Base-by-base conservation (phyloP, 2,888 invertebrate genomes). In the Calameuta idolon region DNA sequence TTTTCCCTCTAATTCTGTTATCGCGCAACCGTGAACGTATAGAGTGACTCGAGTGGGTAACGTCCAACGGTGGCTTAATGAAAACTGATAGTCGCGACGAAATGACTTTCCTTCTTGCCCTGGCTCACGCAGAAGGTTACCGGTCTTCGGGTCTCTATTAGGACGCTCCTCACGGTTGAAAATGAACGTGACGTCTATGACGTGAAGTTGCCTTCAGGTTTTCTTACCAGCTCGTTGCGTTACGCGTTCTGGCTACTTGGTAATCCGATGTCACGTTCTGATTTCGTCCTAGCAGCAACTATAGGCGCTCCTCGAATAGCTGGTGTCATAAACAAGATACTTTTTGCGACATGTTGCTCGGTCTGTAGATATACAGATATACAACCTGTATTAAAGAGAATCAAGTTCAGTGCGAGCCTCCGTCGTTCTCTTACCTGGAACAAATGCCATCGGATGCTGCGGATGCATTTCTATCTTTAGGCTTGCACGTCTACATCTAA, bases 161-260 rank as follows among this genome's bases (percentile, higher is more conserved):
- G 78, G 79, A 89, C 88, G 84, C 89, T 77, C 74, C 73, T 85
- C 89, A 89, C 89, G 89, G 82, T 69, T 85, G 75, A 81, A 81
- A 79, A 80, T 76, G 83, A 84, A 88, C 87, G 88, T 87, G 88
- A 86, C 79, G 78, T 76, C 77, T 75, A 76, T 76, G 76, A 76
- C 79, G 79, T 79, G 76, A 79, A 75, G 33, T 31, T 71, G 31
- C 31, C 31, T 71, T 71, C 31, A 71, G 30, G 33, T 71, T 71
- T 71, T 71, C 33, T 31, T 71, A 23, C 31, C 75, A 71, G 77
- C 73, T 74, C 12, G 76, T 75, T 30, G 75, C 69, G 37, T 55
- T 15, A 73, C 75, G 69, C 55, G 35, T 31, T 12, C 34, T 68
- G 37, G 75, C 77, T 77, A 77, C 77, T 79, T 73, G 77, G 78